Evolutionary conservation across 2,888 invertebrate genomes (phyloP).

Genomic region (Xestoiulus laeticollis): DNA sequence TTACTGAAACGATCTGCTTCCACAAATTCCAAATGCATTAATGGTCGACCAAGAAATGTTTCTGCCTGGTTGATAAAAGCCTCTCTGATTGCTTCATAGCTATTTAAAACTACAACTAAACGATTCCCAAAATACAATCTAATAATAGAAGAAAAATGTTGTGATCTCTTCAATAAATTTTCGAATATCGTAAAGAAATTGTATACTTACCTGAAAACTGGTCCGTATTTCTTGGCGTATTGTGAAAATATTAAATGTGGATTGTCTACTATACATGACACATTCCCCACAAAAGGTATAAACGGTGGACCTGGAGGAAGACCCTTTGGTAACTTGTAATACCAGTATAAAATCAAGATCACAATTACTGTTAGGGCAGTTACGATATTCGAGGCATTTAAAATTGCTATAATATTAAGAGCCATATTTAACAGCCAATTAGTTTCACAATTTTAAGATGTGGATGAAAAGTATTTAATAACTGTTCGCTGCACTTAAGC

Average conservation of each 20-base stretch:
- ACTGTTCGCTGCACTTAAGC: too few relatives aligned
- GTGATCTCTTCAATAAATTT: not conserved
- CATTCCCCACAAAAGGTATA: not conserved
- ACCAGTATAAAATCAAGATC: not conserved
- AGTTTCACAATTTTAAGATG: too few relatives aligned
- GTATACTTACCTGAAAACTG: not conserved
- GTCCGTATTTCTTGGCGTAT: not conserved
- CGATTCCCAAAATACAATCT: slow-evolving; percentile 31
- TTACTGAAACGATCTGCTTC: not conserved
- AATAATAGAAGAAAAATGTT: not conserved
- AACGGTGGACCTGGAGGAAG: slow-evolving; percentile 24
- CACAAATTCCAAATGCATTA: not conserved
- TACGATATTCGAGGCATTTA: not conserved
- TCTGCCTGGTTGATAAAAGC: slow-evolving; percentile 34
- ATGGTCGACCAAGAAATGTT: not conserved
- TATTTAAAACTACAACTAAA: slow-evolving; percentile 22
- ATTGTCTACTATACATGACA: not conserved
- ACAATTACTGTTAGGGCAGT: not conserved
- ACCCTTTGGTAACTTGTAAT: not conserved
- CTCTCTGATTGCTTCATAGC: slow-evolving; percentile 4
- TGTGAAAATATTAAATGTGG: not conserved
- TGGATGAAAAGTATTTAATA: too few relatives aligned
- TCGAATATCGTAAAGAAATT: not conserved
- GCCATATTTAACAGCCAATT: too few relatives aligned
- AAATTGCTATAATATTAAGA: too few relatives aligned